phyloP scores from a whole-genome alignment of 2,113 vertebrate species.

The Gobius niger region DNA sequence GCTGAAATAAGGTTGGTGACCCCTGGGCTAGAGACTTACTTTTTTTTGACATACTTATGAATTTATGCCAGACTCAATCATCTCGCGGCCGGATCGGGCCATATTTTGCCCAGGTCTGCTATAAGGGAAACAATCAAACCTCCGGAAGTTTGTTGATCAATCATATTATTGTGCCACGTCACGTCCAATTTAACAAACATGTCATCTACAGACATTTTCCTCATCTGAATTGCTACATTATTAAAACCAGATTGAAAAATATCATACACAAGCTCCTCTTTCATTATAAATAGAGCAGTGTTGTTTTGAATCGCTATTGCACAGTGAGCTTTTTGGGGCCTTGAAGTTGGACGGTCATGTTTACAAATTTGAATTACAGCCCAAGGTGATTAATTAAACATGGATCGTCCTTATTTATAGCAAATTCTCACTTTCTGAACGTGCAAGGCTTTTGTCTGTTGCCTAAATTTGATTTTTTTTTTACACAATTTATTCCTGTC shows the following conservation, averaged over 20 bases:
- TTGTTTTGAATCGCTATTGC: constrained; percentile 1
- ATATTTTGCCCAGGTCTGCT: no score
- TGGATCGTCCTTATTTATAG: constrained; percentile 27
- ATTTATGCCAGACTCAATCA: no score
- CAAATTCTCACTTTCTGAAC: constrained; percentile 27
- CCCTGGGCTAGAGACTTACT: no score
- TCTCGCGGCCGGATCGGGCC: no score
- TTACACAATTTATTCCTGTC: constrained; percentile 16
- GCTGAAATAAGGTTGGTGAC: no score
- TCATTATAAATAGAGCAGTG: constrained; percentile 1
- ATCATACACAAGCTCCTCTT: not conserved
- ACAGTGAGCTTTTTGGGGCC: constrained; percentile 17
- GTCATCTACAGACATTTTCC: not conserved
- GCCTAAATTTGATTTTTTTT: constrained; percentile 36
- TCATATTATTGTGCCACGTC: not conserved
- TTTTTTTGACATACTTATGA: no score
- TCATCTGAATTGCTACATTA: not conserved
- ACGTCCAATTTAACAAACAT: not conserved
- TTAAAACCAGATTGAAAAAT: not conserved
- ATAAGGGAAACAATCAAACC: no score
- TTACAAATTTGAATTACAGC: constrained; percentile 40
- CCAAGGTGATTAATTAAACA: constrained; percentile 41
- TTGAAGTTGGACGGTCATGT: constrained; percentile 30
- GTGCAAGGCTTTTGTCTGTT: constrained; percentile 12
- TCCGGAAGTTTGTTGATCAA: not conserved